Base-by-base conservation (phyloP, 1,140 invertebrate species). In the Lepidurus arcticus region DNA sequence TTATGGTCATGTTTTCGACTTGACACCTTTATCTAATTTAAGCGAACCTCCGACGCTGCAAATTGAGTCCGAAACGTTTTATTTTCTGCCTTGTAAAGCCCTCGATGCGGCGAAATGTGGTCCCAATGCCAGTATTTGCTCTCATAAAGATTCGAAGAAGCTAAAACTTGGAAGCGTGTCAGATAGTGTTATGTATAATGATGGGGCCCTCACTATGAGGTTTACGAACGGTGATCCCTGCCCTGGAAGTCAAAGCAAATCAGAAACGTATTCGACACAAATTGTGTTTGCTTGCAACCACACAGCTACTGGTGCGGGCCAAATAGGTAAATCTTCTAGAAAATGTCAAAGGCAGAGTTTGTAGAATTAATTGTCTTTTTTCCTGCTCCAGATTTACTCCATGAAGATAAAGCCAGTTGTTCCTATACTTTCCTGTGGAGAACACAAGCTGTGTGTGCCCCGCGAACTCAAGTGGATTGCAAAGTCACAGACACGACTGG, bases 21-120 rank as follows among this genome's bases (percentile, higher is more conserved):
- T 80, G n/a, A 53, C 6, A 26, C n/a, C 76, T 16, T 43, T 81
- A 65, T 73, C 45, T 13, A 79, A 78, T 80, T 75, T 75, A 65
- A 77, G 77, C 73, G 1, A 79, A 80, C 65, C 44, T 13, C 34
- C 76, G 8, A 65, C 53, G 53, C 13, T 65, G 13, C 53, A 65
- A 65, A n/a, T 21, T 21, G 13, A 9, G 53, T 9, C 53, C 6
- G 16, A 65, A 65, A 65, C 53, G 53, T 65, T 65, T 21, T 65
- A 65, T 65, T 65, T 65, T 16, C 53, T n/a, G 53, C 53, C 53
- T 7, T 65, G 53, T 21, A 65, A 65, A 65, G 13, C 53, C 16
- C 53, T 65, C 53, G 13, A 16, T 16, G 53, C 53, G 6, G 8
- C 53, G 21, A 13, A 65, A 65, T 65, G 53, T 21, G 53, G 53